Conservation (phyloP, 2,113 vertebrate species). For the Pollimyrus isidori region DNA sequence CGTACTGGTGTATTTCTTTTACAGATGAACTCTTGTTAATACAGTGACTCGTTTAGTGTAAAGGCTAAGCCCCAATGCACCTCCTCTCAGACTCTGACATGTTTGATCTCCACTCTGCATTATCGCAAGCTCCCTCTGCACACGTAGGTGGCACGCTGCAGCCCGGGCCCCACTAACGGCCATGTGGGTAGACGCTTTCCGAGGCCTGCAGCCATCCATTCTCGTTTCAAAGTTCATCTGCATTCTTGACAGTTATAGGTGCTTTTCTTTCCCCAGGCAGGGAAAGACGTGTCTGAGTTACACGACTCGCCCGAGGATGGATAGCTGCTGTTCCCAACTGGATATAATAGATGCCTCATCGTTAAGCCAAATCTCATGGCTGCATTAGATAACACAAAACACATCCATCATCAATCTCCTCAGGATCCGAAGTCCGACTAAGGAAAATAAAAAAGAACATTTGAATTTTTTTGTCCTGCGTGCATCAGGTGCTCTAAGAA, state of each 20-base stretch:
- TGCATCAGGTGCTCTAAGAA: neutral
- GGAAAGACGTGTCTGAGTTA: constrained; percentile 45
- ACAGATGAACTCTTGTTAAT: neutral
- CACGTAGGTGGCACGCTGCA: neutral
- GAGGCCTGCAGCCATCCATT: constrained; percentile 31
- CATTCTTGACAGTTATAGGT: constrained; percentile 52
- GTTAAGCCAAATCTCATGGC: constrained; percentile 37
- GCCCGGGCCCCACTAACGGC: neutral
- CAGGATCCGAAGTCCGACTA: constrained; percentile 40
- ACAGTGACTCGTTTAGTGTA: neutral
- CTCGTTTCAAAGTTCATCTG: constrained; percentile 37
- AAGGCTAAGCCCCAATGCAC: neutral
- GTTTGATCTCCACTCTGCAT: neutral
- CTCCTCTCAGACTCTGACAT: neutral
- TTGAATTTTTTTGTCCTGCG: neutral
- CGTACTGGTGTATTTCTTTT: neutral
- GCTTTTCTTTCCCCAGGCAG: constrained; percentile 28
- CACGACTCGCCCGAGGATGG: constrained; percentile 54
- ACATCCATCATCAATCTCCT: constrained; percentile 47
- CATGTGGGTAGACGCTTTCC: constrained; percentile 5
- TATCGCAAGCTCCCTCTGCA: constrained; percentile 20
- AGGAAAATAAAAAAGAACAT: neutral
- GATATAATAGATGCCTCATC: constrained; percentile 51
- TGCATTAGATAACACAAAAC: constrained; percentile 35
- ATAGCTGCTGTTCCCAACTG: constrained; percentile 56